phyloP scores from a whole-genome alignment of 2,797 vertebrate species.

The Pseudomugil tenellus region DNA sequence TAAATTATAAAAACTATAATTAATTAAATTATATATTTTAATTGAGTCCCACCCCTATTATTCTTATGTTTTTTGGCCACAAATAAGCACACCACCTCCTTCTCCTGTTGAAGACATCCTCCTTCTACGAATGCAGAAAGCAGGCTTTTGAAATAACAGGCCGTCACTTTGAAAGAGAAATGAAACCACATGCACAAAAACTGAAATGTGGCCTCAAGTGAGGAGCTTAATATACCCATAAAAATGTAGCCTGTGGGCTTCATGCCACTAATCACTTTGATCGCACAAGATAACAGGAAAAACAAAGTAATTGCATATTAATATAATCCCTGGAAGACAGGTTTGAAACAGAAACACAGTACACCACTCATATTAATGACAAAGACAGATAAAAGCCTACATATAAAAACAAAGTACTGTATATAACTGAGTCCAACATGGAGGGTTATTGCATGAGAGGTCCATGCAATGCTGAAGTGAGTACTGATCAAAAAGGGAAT shows the following conservation, averaged over 20 bases:
- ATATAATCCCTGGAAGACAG: neutral
- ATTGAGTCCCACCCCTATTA: too few species aligned
- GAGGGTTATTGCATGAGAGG: neutral
- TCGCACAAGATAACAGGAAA: neutral
- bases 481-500: neutral
- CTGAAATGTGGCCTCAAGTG: neutral
- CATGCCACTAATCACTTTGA: neutral
- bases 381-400: slow-evolving; percentile 13
- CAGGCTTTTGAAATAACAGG: neutral
- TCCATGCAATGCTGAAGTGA: neutral
- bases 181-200: neutral
- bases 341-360: neutral
- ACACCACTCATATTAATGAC: neutral
- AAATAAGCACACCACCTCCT: neutral
- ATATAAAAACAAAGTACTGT: neutral
- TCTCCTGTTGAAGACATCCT: neutral
- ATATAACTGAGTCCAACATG: neutral
- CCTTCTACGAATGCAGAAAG: neutral
- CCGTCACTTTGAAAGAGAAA: neutral
- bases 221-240: neutral
- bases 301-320: neutral
- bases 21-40: too few species aligned
- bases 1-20: too few species aligned
- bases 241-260: neutral
- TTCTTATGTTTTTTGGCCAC: neutral